Conservation (phyloP, 1,140 invertebrate genomes). For the Cecropterus lyciades region DNA sequence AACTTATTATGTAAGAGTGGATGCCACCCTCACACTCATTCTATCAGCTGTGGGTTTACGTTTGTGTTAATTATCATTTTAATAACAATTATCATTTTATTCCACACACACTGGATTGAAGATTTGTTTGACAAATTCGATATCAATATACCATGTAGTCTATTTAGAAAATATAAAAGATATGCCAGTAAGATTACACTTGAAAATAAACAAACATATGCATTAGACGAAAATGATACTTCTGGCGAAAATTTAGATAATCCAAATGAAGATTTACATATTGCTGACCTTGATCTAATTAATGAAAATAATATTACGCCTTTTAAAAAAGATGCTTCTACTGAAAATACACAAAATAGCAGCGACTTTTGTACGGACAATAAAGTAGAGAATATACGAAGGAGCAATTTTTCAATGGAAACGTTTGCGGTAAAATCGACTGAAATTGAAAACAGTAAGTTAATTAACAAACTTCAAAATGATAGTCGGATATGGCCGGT, state of each 20-base stretch:
- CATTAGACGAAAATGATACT: neutral
- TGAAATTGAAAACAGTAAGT: too few relatives aligned
- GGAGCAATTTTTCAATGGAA: too few relatives aligned
- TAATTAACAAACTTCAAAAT: too few relatives aligned
- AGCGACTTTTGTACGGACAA: neutral
- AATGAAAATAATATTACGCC: neutral
- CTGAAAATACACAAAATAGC: neutral
- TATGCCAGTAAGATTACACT: neutral
- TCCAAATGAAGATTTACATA: neutral
- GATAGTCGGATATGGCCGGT: too few relatives aligned
- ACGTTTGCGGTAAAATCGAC: too few relatives aligned
- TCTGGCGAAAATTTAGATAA: neutral
- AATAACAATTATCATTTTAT: conserved; percentile 32
- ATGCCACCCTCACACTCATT: conserved; percentile 38
- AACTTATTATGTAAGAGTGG: conserved; percentile 22
- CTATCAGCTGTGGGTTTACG: conserved; percentile 23
- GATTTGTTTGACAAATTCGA: conserved; percentile 25
- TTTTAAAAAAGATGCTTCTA: neutral
- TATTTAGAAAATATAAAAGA: conserved; percentile 20
- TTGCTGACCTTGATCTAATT: neutral
- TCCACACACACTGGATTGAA: conserved; percentile 35
- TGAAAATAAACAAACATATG: neutral
- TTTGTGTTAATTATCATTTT: conserved; percentile 32
- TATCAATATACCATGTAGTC: neutral
- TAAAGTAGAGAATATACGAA: too few relatives aligned